Percentiles rank a stretch among this genome's conserved stretches.
phyloP scores from a whole-genome alignment of 2,888 invertebrate species.

The Endomychus coccineus region DNA sequence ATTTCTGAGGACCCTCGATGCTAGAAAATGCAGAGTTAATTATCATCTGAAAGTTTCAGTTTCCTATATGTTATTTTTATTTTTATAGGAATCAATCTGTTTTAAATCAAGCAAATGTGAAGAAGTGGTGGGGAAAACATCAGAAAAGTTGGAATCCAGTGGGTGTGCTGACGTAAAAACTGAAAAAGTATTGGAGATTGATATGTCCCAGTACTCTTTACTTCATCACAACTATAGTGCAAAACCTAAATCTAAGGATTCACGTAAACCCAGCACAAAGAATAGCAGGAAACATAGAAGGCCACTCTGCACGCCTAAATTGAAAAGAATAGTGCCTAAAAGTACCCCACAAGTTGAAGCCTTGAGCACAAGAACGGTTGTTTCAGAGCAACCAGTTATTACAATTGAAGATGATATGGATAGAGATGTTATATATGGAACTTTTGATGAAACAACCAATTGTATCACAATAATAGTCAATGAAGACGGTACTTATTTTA shows the following conservation, averaged over 20 bases:
- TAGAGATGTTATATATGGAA: constrained; percentile 60
- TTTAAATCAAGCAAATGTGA: constrained; percentile 50
- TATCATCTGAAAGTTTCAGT: neutral
- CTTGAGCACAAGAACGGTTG: too few species aligned
- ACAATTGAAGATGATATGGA: constrained; percentile 22
- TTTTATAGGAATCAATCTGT: constrained; percentile 39
- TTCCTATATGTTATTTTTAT: neutral
- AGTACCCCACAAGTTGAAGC: too few species aligned
- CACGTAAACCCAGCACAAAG: constrained; percentile 12
- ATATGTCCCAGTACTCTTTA: constrained; percentile 37
- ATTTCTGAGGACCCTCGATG: too few species aligned
- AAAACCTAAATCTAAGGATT: constrained; percentile 24
- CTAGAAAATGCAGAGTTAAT: too few species aligned
- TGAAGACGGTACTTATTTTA: constrained; percentile 50
- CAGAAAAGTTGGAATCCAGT: constrained; percentile 80
- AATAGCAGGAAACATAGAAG: constrained; percentile 5
- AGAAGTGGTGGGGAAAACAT: constrained; percentile 81
- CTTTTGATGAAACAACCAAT: constrained; percentile 64
- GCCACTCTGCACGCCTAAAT: constrained; percentile 18
- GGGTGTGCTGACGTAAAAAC: constrained; percentile 42
- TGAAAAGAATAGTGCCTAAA: constrained; percentile 22
- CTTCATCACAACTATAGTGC: constrained; percentile 39
- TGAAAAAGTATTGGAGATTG: constrained; percentile 25
- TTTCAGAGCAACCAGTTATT: neutral
- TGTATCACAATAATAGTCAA: constrained; percentile 67